These are phyloP conservation scores for Aurelia coerulea DNA, from an alignment of 30 jellyfish, hydroid and myxozoan genomes.

Conservation along the genomic window DNA sequence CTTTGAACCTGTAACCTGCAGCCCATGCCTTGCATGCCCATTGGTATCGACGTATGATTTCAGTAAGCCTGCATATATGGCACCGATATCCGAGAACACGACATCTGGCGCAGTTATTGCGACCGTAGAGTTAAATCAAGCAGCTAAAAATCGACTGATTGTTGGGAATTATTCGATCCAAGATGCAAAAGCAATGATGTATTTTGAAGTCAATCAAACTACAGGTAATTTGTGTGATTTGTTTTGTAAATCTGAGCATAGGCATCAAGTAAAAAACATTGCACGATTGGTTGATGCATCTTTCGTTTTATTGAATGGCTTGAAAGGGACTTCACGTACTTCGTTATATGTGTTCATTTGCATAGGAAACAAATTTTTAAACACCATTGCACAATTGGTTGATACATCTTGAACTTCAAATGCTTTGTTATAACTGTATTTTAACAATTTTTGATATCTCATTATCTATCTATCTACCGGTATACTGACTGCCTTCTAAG, in stretches of 20 bases:
- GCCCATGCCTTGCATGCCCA: conserved; percentile 59
- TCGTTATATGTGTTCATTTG: no score
- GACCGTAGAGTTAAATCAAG: conserved; percentile 55
- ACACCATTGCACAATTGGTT: no score
- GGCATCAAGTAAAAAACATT: no score
- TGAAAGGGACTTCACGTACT: no score
- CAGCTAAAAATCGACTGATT: conserved; percentile 54
- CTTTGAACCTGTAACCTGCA: conserved; percentile 55
- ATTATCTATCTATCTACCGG: no score
- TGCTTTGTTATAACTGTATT: no score
- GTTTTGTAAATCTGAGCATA: neutral
- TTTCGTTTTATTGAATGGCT: no score
- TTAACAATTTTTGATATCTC: no score
- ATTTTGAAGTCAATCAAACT: conserved; percentile 42
- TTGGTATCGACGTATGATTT: conserved; percentile 53
- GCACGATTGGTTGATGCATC: no score
- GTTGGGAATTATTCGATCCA: conserved; percentile 49
- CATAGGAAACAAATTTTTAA: no score
- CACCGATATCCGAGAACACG: conserved; percentile 57
- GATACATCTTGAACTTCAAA: no score
- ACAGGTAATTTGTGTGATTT: conserved; percentile 25
- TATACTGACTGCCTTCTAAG: no score
- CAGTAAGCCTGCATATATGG: conserved; percentile 61
- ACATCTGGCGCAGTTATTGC: conserved; percentile 45
- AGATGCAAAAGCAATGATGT: conserved; percentile 46